phyloP scores from a whole-genome alignment of 2,113 vertebrate genomes.

The Fukomys damarensis region DNA sequence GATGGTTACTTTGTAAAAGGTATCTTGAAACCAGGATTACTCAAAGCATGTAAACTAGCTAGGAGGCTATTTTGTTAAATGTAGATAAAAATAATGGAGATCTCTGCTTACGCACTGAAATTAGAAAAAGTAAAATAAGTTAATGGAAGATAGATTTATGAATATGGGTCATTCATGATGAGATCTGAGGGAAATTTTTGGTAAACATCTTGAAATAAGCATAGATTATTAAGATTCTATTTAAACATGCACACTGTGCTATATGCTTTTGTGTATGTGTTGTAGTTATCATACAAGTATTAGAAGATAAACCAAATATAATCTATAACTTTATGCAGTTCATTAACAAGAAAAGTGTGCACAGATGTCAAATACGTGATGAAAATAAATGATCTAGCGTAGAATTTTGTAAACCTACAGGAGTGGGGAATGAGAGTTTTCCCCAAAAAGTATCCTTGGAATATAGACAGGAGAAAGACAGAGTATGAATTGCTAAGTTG shows the following conservation, averaged over 20 bases:
- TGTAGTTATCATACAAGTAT: background rate
- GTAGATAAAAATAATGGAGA: background rate
- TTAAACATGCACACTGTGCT: background rate
- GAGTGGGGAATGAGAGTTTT: background rate
- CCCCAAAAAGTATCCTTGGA: background rate
- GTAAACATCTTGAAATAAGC: background rate
- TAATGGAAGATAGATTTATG: background rate
- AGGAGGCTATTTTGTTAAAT: background rate
- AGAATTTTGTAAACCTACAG: background rate
- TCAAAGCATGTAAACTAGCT: background rate
- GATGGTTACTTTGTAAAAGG: background rate
- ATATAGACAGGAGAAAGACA: background rate
- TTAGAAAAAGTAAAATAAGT: background rate
- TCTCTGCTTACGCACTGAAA: background rate
- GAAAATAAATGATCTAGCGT: background rate
- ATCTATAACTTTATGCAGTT: background rate
- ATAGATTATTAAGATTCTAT: background rate
- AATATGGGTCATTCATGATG: background rate
- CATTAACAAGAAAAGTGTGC: background rate
- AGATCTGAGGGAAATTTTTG: background rate
- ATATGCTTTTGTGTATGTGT: background rate
- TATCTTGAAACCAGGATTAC: background rate
- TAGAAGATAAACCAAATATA: background rate
- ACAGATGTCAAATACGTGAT: background rate
- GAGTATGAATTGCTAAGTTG: background rate